These are phyloP conservation scores for Phyllostomus hastatus DNA, from an alignment of 2,113 vertebrate genomes.

Conservation along the genomic window DNA sequence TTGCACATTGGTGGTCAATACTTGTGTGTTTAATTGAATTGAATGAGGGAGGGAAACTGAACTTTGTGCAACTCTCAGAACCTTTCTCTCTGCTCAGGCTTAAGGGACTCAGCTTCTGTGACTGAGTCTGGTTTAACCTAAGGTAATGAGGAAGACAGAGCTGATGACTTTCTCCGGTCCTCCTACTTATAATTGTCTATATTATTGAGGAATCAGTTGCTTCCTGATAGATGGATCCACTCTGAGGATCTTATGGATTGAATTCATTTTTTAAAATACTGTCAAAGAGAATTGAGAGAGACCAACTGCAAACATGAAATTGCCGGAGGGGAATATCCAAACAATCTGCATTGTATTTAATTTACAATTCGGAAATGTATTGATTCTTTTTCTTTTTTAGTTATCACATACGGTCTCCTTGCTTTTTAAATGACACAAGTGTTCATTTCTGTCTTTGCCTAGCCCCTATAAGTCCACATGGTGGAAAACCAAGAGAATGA, in stretches of 20 bases:
- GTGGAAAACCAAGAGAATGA: not conserved
- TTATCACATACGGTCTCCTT: not conserved
- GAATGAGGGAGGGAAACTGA: not conserved
- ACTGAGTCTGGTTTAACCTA: not conserved
- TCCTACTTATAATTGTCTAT: not conserved
- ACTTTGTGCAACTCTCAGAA: not conserved
- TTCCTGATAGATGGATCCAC: not conserved
- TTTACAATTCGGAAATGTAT: not conserved
- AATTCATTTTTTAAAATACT: conserved; percentile 32
- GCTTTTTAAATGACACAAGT: not conserved
- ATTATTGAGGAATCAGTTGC: not conserved
- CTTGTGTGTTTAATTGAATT: not conserved
- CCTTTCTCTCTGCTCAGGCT: not conserved
- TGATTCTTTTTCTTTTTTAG: conserved; percentile 11
- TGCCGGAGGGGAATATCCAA: conserved; percentile 13
- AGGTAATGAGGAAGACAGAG: not conserved
- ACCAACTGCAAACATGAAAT: conserved; percentile 29
- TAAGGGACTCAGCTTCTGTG: not conserved
- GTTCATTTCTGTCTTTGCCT: not conserved
- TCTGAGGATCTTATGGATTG: conserved; percentile 21
- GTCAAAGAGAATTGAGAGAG: not conserved
- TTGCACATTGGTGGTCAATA: not conserved
- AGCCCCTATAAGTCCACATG: not conserved
- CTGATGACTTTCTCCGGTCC: not conserved
- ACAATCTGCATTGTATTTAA: conserved; percentile 41